Conservation (phyloP, 2,888 invertebrate species). For the Sarcophaga rosellei region DNA sequence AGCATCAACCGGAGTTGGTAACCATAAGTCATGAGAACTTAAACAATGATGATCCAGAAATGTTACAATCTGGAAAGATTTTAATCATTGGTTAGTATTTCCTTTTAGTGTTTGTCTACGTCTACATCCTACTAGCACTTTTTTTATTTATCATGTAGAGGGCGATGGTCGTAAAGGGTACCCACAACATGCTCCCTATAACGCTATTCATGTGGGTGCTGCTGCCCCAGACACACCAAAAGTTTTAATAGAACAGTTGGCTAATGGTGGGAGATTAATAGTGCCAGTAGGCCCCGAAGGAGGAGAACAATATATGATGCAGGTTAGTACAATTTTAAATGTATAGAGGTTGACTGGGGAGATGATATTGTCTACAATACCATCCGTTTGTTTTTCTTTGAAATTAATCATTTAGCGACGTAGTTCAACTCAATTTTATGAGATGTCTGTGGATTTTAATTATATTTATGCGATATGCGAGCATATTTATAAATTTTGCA, state of each 20-base stretch:
- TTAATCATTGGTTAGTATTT: slow-evolving; percentile 85
- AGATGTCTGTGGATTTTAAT: no score
- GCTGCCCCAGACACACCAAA: slow-evolving; percentile 90
- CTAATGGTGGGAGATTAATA: slow-evolving; percentile 90
- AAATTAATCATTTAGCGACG: no score
- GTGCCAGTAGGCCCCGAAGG: slow-evolving; percentile 94
- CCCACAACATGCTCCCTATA: slow-evolving; percentile 89
- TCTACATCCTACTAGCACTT: neutral
- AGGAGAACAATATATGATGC: slow-evolving; percentile 92
- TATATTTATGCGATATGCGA: no score
- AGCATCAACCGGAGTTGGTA: slow-evolving; percentile 93
- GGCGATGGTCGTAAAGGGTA: slow-evolving; percentile 95
- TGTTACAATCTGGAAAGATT: slow-evolving; percentile 86
- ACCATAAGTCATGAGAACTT: slow-evolving; percentile 89
- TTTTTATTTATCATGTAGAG: slow-evolving; percentile 80
- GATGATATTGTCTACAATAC: no score
- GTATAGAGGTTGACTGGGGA: neutral
- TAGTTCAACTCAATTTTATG: no score
- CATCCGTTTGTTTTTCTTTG: no score
- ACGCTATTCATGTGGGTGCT: slow-evolving; percentile 97
- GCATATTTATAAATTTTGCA: no score
- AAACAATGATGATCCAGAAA: slow-evolving; percentile 86
- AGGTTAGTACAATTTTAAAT: slow-evolving; percentile 80
- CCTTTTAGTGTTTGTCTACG: neutral
- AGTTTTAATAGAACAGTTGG: slow-evolving; percentile 83